phyloP scores from a whole-genome alignment of 2,888 invertebrate genomes.

The Drosophila neutralis region DNA sequence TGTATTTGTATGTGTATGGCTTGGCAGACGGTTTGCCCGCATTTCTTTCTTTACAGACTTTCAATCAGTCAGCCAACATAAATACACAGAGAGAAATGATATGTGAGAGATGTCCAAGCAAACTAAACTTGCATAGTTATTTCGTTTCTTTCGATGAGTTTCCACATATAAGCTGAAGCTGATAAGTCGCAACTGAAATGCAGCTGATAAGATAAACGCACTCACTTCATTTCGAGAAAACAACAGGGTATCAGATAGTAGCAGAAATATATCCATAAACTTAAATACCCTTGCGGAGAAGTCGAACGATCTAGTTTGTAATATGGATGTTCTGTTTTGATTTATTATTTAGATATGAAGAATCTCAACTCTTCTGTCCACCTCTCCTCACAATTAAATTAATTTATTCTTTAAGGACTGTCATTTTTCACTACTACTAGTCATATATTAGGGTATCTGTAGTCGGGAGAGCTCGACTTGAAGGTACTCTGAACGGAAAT shows the following conservation, averaged over 20 bases:
- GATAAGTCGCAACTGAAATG: background rate
- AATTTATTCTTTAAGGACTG: too few relatives aligned
- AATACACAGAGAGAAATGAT: slow-evolving; percentile 13
- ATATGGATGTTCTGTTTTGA: too few relatives aligned
- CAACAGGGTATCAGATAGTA: background rate
- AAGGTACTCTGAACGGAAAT: too few relatives aligned
- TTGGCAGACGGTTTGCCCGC: slow-evolving; percentile 46
- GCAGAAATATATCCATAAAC: background rate
- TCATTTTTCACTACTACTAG: too few relatives aligned
- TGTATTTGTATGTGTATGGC: slow-evolving; percentile 40
- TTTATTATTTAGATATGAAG: too few relatives aligned
- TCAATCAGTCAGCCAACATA: slow-evolving; percentile 22
- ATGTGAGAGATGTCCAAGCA: slow-evolving; percentile 6
- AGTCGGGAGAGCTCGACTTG: too few relatives aligned
- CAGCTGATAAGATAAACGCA: slow-evolving; percentile 37
- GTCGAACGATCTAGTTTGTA: too few relatives aligned
- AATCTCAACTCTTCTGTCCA: too few relatives aligned
- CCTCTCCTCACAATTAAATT: too few relatives aligned
- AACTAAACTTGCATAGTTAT: slow-evolving; percentile 50
- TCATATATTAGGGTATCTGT: too few relatives aligned
- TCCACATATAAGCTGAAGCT: slow-evolving; percentile 38
- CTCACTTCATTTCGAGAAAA: slow-evolving; percentile 3
- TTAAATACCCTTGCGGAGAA: rapidly evolving
- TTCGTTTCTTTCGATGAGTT: slow-evolving; percentile 22
- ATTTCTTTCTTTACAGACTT: slow-evolving; percentile 36